Evolutionary conservation across 2,797 vertebrate genomes (phyloP), one percentile per base, ranked within the genome.

Genomic region (Sebastiscus albofasciatus): DNA sequence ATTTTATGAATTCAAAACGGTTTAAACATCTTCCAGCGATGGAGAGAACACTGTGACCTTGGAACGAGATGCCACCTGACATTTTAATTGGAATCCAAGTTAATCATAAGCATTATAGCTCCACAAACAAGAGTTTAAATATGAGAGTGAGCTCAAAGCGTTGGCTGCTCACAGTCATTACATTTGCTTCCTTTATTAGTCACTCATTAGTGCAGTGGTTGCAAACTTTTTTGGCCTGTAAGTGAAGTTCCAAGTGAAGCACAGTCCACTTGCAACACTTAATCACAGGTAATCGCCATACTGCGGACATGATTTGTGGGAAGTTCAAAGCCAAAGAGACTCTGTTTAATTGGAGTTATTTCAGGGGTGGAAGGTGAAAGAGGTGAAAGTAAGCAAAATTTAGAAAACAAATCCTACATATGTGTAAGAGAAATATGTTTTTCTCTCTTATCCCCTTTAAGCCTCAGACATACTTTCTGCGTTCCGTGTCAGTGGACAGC

Each of bases 201-300:
- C 39, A 42, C 39, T 42, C 39, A 54, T 54, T 16, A 20, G 54
- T 14, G 8, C 29, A 36, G 31, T 26, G 22, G 46, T 36, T 54
- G 16, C 71, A 31, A 33, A 24, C 1, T 0, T 0, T 67, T 31
- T 22, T 29, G 26, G 46, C 18, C 0, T 31, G 11, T n/a, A 2
- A 42, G 24, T 24, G 24, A 24, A 24, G 34, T 27, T 46, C 20
- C 20, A 68, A 68, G 55, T 24, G 29, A 24, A 67, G 42, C 42
- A 31, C 52, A 31, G 39, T 18, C 39, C 22, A 64, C 12, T 39
- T 27, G 14, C 22, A 65, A 39, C 12, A 2, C 12, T 24, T 18
- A 39, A 46, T 46, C 24, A 26, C 54, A 70, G 52, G 31, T 26
- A 24, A 24, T 36, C 13, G 13, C 14, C 13, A 13, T 18, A 49